phyloP scores from a whole-genome alignment of 2,888 invertebrate genomes.

The Dasypolia templi region DNA sequence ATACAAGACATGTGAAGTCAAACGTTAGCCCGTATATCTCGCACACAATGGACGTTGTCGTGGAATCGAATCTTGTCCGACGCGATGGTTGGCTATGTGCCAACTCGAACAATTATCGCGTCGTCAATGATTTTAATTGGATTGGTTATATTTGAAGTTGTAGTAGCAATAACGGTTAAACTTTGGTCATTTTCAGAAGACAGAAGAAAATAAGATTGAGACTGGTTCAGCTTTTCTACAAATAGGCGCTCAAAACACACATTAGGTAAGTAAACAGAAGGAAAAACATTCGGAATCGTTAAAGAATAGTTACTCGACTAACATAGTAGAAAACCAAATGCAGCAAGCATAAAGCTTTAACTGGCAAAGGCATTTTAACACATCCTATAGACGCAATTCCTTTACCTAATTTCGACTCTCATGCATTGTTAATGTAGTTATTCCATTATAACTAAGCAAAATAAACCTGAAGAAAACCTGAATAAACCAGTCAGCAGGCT shows the following conservation, averaged over 20 bases:
- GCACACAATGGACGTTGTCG: conserved; percentile 51
- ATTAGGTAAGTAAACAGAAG: background rate
- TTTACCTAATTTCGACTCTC: background rate
- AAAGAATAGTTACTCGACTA: background rate
- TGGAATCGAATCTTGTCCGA: conserved; percentile 66
- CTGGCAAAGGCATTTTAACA: background rate
- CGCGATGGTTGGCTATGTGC: conserved; percentile 61
- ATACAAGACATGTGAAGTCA: conserved; percentile 34
- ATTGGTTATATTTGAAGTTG: conserved; percentile 41
- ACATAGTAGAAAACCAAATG: background rate
- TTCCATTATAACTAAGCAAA: background rate
- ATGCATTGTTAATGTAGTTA: background rate
- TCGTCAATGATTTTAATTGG: conserved; percentile 62
- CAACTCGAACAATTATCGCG: conserved; percentile 59
- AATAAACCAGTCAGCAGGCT: background rate
- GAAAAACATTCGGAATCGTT: background rate
- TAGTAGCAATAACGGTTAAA: background rate
- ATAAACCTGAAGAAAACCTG: background rate
- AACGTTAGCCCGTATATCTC: conserved; percentile 41
- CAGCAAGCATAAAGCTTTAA: background rate
- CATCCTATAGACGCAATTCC: background rate
- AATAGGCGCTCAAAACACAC: background rate
- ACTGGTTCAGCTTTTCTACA: background rate
- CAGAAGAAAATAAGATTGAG: background rate
- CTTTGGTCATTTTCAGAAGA: background rate